Evolutionary conservation across 2,113 vertebrate genomes (phyloP).

Genomic region (Aegotheles bennettii): DNA sequence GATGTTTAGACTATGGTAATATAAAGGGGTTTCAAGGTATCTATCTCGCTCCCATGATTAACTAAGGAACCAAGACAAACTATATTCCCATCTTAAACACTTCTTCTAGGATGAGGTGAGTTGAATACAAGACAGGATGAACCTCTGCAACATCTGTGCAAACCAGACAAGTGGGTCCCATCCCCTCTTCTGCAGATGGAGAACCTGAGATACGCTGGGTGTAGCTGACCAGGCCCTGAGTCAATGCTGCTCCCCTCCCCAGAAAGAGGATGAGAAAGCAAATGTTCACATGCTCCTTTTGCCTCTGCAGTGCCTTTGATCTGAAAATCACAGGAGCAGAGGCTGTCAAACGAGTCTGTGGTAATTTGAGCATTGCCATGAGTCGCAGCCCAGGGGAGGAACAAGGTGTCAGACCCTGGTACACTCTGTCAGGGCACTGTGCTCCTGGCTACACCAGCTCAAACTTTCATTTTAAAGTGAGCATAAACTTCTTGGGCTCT

Average conservation of each 20-base stretch:
- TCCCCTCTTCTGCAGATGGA: not conserved
- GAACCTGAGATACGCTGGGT: not conserved
- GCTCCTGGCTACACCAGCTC: not conserved
- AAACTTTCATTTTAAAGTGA: not conserved
- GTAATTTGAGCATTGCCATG: not conserved
- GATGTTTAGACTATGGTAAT: not conserved
- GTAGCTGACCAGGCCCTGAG: conserved; percentile 23
- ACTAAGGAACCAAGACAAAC: not conserved
- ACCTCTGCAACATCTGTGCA: not conserved
- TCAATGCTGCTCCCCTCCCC: not conserved
- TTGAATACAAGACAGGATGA: not conserved
- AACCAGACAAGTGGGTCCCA: not conserved
- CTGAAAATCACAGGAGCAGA: not conserved
- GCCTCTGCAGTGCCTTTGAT: conserved; percentile 29
- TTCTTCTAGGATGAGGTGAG: not conserved
- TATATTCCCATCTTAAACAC: not conserved
- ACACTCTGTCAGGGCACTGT: accelerated
- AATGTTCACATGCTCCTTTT: conserved; percentile 35
- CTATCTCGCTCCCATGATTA: not conserved
- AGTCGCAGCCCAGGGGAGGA: not conserved
- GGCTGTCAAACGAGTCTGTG: conserved; percentile 4
- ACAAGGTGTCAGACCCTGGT: not conserved
- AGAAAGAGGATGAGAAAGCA: not conserved
- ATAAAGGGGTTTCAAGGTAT: not conserved
- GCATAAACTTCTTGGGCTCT: not conserved